phyloP scores from a whole-genome alignment of 1,140 invertebrate species.

The Neodiprion fabricii region DNA sequence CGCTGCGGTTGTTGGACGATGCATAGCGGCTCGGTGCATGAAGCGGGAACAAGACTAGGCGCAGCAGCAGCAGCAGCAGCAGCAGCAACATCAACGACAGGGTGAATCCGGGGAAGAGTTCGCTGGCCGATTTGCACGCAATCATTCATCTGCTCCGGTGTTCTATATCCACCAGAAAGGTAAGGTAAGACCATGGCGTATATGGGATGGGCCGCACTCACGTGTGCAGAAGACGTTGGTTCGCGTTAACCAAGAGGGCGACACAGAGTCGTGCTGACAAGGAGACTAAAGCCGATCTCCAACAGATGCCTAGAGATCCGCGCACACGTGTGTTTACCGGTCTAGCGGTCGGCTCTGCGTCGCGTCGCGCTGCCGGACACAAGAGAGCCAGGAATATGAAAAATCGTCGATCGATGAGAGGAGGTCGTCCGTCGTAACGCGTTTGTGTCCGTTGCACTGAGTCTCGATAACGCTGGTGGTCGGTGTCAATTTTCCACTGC shows the following conservation, averaged over 20 bases:
- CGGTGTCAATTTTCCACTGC: slow-evolving; percentile 3
- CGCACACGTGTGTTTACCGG: background rate
- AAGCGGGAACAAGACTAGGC: no score
- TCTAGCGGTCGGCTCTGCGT: background rate
- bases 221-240: slow-evolving; percentile 46
- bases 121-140: slow-evolving; percentile 51
- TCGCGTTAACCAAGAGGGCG: slow-evolving; percentile 42
- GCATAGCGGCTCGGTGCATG: no score
- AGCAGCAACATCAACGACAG: no score
- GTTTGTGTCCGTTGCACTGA: slow-evolving; percentile 39
- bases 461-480: slow-evolving; percentile 4
- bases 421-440: slow-evolving; percentile 40
- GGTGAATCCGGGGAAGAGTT: slow-evolving; percentile 29
- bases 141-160: slow-evolving; percentile 49
- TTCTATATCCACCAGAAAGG: slow-evolving; percentile 13
- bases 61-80: no score
- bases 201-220: slow-evolving; percentile 47
- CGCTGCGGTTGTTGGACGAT: no score
- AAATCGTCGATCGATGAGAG: background rate
- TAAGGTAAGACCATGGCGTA: background rate
- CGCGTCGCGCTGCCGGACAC: background rate
- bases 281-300: slow-evolving; percentile 33
- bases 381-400: background rate
- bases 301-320: background rate
- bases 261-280: slow-evolving; percentile 37